Conservation (phyloP, 2,797 vertebrate species). For the Labroides dimidiatus region DNA sequence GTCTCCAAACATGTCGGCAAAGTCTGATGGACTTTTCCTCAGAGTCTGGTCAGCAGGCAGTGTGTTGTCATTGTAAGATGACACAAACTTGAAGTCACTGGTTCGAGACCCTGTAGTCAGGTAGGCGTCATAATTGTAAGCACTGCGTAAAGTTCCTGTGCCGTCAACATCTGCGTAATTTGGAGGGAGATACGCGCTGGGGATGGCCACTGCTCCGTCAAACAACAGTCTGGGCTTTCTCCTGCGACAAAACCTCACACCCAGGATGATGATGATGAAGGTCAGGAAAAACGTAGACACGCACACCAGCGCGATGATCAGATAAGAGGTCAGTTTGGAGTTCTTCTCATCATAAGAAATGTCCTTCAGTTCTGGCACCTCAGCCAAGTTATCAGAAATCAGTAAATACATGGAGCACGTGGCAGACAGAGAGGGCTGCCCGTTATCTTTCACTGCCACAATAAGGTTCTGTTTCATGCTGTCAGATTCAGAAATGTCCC, state of each 20-base stretch:
- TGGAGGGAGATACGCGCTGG: too few relatives aligned
- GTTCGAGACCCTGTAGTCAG: slow-evolving; percentile 62
- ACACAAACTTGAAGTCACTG: slow-evolving; percentile 65
- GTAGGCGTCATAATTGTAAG: slow-evolving; percentile 74
- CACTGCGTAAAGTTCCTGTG: slow-evolving; percentile 52
- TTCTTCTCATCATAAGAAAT: slow-evolving; percentile 50
- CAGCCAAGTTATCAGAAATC: slow-evolving; percentile 11
- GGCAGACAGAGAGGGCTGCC: slow-evolving; percentile 76
- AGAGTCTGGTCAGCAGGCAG: slow-evolving; percentile 66
- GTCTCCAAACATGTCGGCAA: slow-evolving; percentile 48
- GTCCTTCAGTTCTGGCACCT: slow-evolving; percentile 36
- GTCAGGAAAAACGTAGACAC: slow-evolving; percentile 79
- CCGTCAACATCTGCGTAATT: slow-evolving; percentile 67
- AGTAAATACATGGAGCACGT: slow-evolving; percentile 80
- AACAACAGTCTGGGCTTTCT: slow-evolving; percentile 42
- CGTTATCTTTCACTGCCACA: slow-evolving; percentile 64
- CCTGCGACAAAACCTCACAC: slow-evolving; percentile 56
- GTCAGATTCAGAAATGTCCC: slow-evolving; percentile 85
- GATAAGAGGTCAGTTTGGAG: slow-evolving; percentile 71
- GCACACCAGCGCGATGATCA: slow-evolving; percentile 83
- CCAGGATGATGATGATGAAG: slow-evolving; percentile 47
- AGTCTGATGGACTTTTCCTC: slow-evolving; percentile 58
- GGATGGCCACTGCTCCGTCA: slow-evolving; percentile 29
- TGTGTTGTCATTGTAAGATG: slow-evolving; percentile 1
- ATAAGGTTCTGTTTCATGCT: slow-evolving; percentile 81